Evolutionary conservation across 1,140 invertebrate genomes (phyloP).

Genomic region (Wasmannia auropunctata): DNA sequence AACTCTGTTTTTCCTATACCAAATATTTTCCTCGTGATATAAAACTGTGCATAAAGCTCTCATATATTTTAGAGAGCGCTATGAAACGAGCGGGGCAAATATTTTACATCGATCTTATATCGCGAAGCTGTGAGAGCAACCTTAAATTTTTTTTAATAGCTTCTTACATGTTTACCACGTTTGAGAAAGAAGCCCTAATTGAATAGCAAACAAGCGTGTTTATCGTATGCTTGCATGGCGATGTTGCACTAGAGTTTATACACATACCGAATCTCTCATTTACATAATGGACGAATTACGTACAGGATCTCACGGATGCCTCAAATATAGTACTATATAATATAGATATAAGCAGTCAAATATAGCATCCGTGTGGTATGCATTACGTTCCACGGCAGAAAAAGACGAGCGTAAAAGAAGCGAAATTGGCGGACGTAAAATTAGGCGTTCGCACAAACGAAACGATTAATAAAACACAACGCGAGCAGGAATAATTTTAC

Average conservation of each 20-base stretch:
- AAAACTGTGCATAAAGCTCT: slow-evolving; percentile 2
- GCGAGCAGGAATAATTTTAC: neutral
- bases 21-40: slow-evolving; percentile 15
- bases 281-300: slow-evolving; percentile 24
- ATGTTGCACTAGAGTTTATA: neutral
- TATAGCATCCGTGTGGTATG: neutral
- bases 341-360: too few relatives aligned
- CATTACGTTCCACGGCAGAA: neutral
- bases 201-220: neutral
- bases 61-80: neutral
- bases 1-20: neutral
- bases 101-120: slow-evolving; percentile 26
- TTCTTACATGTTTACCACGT: slow-evolving; percentile 2
- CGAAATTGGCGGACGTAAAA: neutral
- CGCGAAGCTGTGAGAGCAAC: neutral
- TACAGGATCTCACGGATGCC: too few relatives aligned
- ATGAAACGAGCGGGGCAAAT: neutral
- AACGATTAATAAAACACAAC: slow-evolving; percentile 44
- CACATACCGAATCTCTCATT: neutral
- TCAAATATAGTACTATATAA: slow-evolving; percentile 9
- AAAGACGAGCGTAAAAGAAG: neutral
- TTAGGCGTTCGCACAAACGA: neutral
- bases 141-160: slow-evolving; percentile 25
- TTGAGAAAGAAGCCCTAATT: slow-evolving; percentile 13
- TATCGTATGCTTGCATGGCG: neutral